Base-by-base conservation (phyloP, 1,140 invertebrate species). In the Cydia amplana region DNA sequence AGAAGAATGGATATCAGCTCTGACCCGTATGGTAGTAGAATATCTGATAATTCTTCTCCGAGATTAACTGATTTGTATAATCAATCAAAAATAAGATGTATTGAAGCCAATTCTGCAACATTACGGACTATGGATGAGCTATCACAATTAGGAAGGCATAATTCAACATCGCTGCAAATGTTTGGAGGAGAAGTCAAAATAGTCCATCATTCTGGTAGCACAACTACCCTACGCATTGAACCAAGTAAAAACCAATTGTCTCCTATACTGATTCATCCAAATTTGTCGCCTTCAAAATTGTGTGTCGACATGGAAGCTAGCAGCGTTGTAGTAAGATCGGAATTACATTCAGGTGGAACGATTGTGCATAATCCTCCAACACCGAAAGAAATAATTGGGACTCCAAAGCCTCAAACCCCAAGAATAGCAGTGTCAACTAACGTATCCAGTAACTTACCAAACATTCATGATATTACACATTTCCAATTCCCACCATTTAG, bases 161-260 rank as follows among this genome's bases (percentile, higher is more conserved):
- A 91, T 83, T 87, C 91, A 49, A 94, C 94, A 65, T 94, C 95
- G 0, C 85, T 96, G 12, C 96, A 96, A 86, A 94, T 97, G 93
- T 97, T 96, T 89, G 96, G 96, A 1, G 96, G 96, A 1, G 95
- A 97, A 92, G 96, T 97, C 0, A 95, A 96, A 84, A 96, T 97
- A 75, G 89, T 95, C 23, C 95, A 95, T 78, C 94, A 94, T 75
- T 93, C 93, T 32, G 95, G 95, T 7, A 95, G 96, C 77, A 95
- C 94, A 0, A 96, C 95, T 65, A 96, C 95, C 1, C 94, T 96
- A 90, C 94, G 95, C 67, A 96, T 96, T 79, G 96, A 96, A 81
- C 94, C 94, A 1, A 93, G 91, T 89, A 84, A 93, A 93, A 85
- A 93, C 79, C 92, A 93, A 78, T 78, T 93, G 75, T 93, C 93